phyloP scores from a whole-genome alignment of 1,140 invertebrate genomes.

The Amphibalanus amphitrite region DNA sequence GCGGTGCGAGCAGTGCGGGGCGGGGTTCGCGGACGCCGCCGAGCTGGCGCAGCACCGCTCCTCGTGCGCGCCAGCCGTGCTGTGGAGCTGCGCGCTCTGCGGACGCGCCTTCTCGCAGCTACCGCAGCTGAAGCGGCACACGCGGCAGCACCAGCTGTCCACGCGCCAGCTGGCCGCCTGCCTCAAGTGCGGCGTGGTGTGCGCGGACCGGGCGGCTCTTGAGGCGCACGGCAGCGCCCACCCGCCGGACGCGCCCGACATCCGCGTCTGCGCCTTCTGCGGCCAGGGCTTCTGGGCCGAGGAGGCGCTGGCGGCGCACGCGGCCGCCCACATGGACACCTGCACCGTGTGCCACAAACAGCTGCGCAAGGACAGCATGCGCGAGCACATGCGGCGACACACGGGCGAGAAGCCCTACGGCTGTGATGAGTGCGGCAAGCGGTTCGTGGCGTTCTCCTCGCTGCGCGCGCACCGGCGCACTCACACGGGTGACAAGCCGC shows the following conservation, averaged over 20 bases:
- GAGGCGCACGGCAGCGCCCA: neutral
- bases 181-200: neutral
- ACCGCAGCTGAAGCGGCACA: neutral
- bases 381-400: conserved; percentile 67
- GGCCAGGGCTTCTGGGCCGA: neutral
- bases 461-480: conserved; percentile 24
- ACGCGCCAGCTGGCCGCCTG: neutral
- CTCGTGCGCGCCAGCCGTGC: neutral
- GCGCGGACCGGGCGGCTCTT: neutral
- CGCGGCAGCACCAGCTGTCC: neutral
- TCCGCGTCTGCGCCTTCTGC: neutral
- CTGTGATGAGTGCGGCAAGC: conserved; percentile 27
- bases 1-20: neutral
- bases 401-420: conserved; percentile 89
- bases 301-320: neutral
- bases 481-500: conserved; percentile 26
- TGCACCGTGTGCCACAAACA: neutral
- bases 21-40: neutral
- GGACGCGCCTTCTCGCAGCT: neutral
- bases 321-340: neutral
- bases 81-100: neutral
- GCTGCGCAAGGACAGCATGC: neutral
- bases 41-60: neutral
- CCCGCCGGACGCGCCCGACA: neutral
- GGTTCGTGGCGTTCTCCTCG: conserved; percentile 19